Conservation (phyloP, 2,888 invertebrate genomes). For the Caenorhabditis parvicauda region DNA sequence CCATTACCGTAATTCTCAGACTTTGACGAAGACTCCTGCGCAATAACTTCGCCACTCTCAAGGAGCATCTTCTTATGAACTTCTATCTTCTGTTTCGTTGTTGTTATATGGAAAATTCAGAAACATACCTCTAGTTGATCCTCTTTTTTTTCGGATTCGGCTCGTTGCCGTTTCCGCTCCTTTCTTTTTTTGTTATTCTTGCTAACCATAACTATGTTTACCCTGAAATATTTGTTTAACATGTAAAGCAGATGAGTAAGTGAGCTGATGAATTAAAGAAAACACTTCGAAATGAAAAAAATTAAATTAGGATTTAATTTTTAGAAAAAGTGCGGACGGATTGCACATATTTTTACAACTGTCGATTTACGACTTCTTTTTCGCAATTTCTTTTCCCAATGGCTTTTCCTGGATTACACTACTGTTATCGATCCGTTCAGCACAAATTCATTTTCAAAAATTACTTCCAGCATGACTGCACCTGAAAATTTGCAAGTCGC, state of each 20-base stretch:
- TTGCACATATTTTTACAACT: neutral
- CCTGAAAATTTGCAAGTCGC: constrained; percentile 41
- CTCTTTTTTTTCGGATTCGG: constrained; percentile 22
- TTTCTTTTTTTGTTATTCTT: constrained; percentile 25
- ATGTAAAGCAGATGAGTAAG: neutral
- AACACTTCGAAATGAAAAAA: neutral
- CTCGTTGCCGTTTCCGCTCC: constrained; percentile 20
- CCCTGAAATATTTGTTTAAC: neutral
- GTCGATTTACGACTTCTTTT: neutral
- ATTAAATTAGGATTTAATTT: neutral
- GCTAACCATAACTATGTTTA: constrained; percentile 2
- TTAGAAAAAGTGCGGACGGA: neutral
- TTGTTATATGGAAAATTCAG: constrained; percentile 24
- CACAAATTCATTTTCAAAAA: no score
- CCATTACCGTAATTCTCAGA: neutral
- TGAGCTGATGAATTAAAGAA: neutral
- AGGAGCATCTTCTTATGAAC: constrained; percentile 6
- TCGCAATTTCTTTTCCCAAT: neutral
- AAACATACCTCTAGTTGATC: constrained; percentile 22
- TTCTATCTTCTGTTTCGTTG: constrained; percentile 3
- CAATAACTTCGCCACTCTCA: constrained; percentile 8
- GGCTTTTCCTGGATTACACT: neutral
- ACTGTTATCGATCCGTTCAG: neutral
- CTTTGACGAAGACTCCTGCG: no score
- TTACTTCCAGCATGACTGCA: no score